Percentiles rank a stretch among this genome's conserved stretches.
Conservation (phyloP, 2,113 vertebrate genomes). For the Clarias magur region DNA sequence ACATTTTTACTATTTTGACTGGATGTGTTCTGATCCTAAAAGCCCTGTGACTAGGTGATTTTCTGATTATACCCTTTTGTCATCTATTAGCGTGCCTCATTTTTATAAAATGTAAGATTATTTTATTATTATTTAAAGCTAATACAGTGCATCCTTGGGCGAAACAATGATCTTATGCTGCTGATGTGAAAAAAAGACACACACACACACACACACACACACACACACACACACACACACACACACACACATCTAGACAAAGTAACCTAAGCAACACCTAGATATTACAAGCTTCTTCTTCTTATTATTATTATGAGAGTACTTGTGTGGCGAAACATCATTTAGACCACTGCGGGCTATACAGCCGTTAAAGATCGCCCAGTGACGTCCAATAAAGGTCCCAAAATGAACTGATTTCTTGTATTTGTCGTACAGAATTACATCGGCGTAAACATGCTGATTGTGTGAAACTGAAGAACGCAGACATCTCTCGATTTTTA, state of each 20-base stretch:
- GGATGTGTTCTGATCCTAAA: neutral
- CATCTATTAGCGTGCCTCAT: neutral
- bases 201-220: neutral
- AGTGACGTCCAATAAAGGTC: too few relatives aligned
- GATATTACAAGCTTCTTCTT: neutral
- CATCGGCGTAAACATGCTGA: neutral
- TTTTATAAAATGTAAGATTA: neutral
- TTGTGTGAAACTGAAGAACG: neutral
- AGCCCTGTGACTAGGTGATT: neutral
- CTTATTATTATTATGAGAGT: neutral
- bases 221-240: constrained; percentile 6
- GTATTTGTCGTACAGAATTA: neutral
- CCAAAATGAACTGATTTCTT: too few relatives aligned
- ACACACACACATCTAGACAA: neutral
- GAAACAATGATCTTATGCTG: neutral
- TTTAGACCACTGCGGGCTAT: too few relatives aligned
- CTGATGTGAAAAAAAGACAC: neutral
- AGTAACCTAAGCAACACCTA: neutral
- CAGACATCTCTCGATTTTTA: neutral
- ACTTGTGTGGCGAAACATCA: neutral
- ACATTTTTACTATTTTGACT: neutral
- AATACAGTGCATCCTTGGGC: neutral
- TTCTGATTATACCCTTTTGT: neutral
- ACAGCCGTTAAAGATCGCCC: too few relatives aligned
- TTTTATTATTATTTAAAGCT: neutral